Conservation (phyloP, 2,797 vertebrate genomes). For the Parambassis ranga region DNA sequence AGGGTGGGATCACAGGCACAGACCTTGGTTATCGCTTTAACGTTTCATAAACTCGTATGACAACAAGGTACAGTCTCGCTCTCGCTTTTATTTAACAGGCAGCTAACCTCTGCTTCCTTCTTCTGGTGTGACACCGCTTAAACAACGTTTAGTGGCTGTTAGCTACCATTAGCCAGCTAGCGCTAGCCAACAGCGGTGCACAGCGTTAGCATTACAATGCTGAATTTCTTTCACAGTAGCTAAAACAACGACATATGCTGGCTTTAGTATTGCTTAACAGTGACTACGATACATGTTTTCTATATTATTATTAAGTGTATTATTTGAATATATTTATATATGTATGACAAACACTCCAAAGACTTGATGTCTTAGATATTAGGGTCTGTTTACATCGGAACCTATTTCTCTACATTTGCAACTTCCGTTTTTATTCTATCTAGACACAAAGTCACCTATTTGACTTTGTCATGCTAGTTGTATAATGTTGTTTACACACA, state of each 20-base stretch:
- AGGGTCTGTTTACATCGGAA: constrained; percentile 13
- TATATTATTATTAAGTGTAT: background rate
- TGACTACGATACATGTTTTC: accelerated
- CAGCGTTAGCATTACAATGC: constrained; percentile 1
- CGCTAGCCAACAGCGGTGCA: constrained; percentile 23
- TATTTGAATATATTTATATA: no score
- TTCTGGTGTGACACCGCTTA: constrained; percentile 4
- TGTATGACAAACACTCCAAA: background rate
- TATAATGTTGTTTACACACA: no score
- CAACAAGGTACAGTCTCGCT: constrained; percentile 44
- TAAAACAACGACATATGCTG: accelerated
- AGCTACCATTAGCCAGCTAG: constrained; percentile 49
- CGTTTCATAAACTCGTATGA: background rate
- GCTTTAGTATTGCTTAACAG: background rate
- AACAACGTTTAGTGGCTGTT: constrained; percentile 8
- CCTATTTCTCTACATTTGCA: no score
- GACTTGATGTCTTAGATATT: background rate
- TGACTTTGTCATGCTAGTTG: no score
- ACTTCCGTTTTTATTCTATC: no score
- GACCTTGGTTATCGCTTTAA: background rate
- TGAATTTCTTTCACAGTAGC: background rate
- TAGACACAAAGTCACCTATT: background rate
- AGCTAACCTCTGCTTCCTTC: background rate
- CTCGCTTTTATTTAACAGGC: background rate
- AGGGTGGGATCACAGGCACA: constrained; percentile 64